These are phyloP conservation scores for Yponomeuta plumbellus DNA, from an alignment of 2,888 invertebrate genomes.

Conservation along the genomic window DNA sequence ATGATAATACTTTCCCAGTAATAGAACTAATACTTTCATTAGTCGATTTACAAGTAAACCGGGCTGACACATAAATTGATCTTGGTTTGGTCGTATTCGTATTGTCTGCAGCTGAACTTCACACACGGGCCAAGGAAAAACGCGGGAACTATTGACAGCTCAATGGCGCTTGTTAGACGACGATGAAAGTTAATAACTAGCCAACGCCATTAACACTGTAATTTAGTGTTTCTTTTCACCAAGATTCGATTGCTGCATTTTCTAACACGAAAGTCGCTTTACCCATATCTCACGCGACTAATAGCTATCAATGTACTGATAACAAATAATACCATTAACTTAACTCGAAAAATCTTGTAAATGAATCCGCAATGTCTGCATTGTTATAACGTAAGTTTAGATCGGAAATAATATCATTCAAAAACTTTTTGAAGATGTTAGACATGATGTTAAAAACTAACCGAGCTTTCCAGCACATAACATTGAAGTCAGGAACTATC, in stretches of 20 bases:
- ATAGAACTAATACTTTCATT: conserved; percentile 14
- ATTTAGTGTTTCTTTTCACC: conserved; percentile 12
- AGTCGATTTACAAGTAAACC: background rate
- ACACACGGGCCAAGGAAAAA: conserved; percentile 40
- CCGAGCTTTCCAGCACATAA: too few relatives aligned
- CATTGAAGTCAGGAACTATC: too few relatives aligned
- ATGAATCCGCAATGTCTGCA: too few relatives aligned
- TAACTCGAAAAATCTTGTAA: too few relatives aligned
- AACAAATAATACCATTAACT: background rate
- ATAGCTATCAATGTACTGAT: background rate
- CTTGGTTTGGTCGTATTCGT: conserved; percentile 10
- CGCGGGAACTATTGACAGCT: conserved; percentile 52
- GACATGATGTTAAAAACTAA: too few relatives aligned
- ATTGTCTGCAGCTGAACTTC: conserved; percentile 8
- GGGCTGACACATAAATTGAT: conserved; percentile 8
- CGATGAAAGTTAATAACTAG: conserved; percentile 52
- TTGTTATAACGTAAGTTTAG: too few relatives aligned
- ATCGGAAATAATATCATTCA: too few relatives aligned
- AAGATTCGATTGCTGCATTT: background rate
- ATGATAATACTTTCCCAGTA: background rate
- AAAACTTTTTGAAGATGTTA: too few relatives aligned
- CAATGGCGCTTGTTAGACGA: conserved; percentile 30
- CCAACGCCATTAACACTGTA: conserved; percentile 29
- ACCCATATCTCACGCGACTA: background rate
- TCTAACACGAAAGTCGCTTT: background rate